phyloP scores from a whole-genome alignment of 2,888 invertebrate species.

The Apodemia zela region DNA sequence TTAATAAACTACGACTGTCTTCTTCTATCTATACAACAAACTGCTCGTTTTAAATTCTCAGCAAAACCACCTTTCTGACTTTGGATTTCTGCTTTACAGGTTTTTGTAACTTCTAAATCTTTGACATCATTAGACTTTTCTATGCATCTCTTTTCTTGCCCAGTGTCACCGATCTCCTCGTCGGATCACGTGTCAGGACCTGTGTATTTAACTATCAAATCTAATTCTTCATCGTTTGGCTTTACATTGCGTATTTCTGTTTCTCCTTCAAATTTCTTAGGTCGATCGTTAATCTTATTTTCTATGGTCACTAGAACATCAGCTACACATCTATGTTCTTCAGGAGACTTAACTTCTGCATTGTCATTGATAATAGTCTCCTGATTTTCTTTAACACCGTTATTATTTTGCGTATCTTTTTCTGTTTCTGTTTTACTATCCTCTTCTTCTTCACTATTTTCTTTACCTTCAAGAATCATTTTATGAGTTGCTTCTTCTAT shows the following conservation, averaged over 20 bases:
- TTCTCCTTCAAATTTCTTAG: conserved; percentile 59
- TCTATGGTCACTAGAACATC: conserved; percentile 72
- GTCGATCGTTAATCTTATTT: conserved; percentile 58
- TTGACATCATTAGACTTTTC: conserved; percentile 43
- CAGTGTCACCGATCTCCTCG: conserved; percentile 48
- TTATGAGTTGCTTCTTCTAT: conserved; percentile 71
- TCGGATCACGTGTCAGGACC: conserved; percentile 79
- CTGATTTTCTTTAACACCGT: conserved; percentile 42
- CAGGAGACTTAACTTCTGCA: conserved; percentile 55
- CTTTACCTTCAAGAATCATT: conserved; percentile 71
- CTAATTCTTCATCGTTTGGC: conserved; percentile 66
- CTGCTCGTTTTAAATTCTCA: conserved; percentile 66
- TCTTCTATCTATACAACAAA: conserved; percentile 71
- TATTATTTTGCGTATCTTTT: conserved; percentile 62
- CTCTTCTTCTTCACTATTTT: conserved; percentile 68
- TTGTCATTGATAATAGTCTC: conserved; percentile 47
- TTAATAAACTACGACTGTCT: conserved; percentile 55
- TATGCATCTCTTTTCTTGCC: conserved; percentile 55
- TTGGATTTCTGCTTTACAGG: conserved; percentile 56
- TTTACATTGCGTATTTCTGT: conserved; percentile 58
- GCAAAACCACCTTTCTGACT: conserved; percentile 63
- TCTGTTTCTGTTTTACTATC: conserved; percentile 58
- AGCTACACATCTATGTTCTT: conserved; percentile 59
- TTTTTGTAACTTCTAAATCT: conserved; percentile 43
- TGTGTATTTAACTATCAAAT: conserved; percentile 71